Evolutionary conservation across 1,140 invertebrate species (phyloP).

Genomic region (Aporrectodea caliginosa): DNA sequence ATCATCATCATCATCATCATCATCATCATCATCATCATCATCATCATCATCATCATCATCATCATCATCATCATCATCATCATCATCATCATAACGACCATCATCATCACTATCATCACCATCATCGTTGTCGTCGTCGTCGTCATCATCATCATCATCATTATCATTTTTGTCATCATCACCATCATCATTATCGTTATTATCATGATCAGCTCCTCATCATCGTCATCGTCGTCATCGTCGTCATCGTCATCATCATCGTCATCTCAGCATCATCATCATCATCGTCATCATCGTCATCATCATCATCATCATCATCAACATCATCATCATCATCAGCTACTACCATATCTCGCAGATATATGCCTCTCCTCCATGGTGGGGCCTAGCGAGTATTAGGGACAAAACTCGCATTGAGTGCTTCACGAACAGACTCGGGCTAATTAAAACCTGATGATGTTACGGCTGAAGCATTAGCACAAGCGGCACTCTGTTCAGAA

Average conservation of each 20-base stretch:
- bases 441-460: too few relatives aligned
- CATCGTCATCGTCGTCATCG: not conserved
- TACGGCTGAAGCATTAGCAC: too few relatives aligned
- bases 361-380: too few relatives aligned
- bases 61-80: conserved; percentile 3
- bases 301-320: conserved; percentile 2
- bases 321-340: not conserved
- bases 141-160: not conserved
- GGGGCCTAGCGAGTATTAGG: too few relatives aligned
- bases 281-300: not conserved
- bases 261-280: not conserved
- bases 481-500: too few relatives aligned
- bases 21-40: conserved; percentile 2
- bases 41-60: not conserved
- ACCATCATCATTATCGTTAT: not conserved
- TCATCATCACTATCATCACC: not conserved
- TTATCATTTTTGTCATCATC: not conserved
- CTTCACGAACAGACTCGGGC: too few relatives aligned
- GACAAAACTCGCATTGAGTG: too few relatives aligned
- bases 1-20: conserved; percentile 1
- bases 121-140: not conserved
- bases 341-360: too few relatives aligned
- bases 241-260: not conserved
- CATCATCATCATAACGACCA: not conserved
- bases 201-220: not conserved